Conservation (phyloP, 2,888 invertebrate species). For the Dinocampus coccinellae region DNA sequence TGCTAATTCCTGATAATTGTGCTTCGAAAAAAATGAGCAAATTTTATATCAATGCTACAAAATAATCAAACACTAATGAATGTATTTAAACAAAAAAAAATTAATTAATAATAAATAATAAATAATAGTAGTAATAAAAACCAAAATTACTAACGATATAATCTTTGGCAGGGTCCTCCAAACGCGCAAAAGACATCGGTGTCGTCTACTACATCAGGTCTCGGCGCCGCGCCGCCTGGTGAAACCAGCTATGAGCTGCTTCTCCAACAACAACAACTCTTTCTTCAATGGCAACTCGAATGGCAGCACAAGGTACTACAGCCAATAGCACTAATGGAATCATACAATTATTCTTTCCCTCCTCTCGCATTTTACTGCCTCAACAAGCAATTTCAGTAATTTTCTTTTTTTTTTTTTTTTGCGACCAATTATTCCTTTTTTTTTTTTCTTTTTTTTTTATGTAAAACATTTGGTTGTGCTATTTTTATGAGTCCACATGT, state of each 20-base stretch:
- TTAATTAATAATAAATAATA: too few species aligned
- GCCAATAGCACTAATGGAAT: slow-evolving; percentile 25
- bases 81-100: too few species aligned
- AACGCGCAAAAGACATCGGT: slow-evolving; percentile 83
- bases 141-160: slow-evolving; percentile 40
- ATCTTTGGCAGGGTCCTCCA: slow-evolving; percentile 79
- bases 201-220: slow-evolving; percentile 70
- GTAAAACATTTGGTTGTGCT: background rate
- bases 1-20: slow-evolving; percentile 27
- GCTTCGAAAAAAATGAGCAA: background rate
- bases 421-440: slow-evolving; percentile 3
- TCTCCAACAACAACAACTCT: slow-evolving; percentile 93
- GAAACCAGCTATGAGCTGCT: slow-evolving; percentile 93
- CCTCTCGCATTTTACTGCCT: background rate
- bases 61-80: slow-evolving; percentile 8
- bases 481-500: background rate
- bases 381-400: background rate
- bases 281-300: slow-evolving; percentile 89
- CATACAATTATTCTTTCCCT: background rate
- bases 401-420: slow-evolving; percentile 1
- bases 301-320: slow-evolving; percentile 78
- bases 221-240: slow-evolving; percentile 66
- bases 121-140: slow-evolving; percentile 41
- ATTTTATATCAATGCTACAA: background rate
- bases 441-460: background rate